These are phyloP conservation scores for Oikopleura dioica DNA, from an alignment of 23 tunicate species.

Conservation along the genomic window DNA sequence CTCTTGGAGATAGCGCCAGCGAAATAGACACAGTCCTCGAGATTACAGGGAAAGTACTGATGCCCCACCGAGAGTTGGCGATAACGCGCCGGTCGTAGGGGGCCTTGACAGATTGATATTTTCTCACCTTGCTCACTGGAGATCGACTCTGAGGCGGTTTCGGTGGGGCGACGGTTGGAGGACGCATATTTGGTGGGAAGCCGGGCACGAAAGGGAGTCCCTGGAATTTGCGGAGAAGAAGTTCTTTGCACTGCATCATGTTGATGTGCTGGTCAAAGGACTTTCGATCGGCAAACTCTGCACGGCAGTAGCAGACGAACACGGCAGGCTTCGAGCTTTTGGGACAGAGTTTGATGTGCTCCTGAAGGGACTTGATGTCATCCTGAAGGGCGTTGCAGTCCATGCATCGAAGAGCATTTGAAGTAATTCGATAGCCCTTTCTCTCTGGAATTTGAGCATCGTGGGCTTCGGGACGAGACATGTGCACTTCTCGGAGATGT, in stretches of 20 bases:
- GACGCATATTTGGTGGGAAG: too few species aligned
- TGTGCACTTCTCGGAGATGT: not conserved
- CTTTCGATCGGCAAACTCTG: not conserved
- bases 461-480: not conserved
- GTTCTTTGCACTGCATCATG: not conserved
- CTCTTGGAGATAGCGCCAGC: too few species aligned
- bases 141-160: too few species aligned
- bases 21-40: too few species aligned
- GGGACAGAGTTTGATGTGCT: conserved; percentile 17
- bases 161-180: too few species aligned
- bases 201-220: too few species aligned
- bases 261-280: not conserved
- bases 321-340: not conserved
- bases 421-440: not conserved
- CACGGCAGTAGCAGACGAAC: not conserved
- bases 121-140: too few species aligned
- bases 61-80: too few species aligned
- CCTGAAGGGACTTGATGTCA: conserved; percentile 32
- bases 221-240: not conserved
- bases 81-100: too few species aligned
- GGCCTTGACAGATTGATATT: too few species aligned
- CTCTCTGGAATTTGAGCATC: not conserved
- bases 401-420: not conserved
- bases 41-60: too few species aligned
- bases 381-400: conserved; percentile 39